phyloP scores from a whole-genome alignment of 2,113 vertebrate species.

The Lycaon pictus region DNA sequence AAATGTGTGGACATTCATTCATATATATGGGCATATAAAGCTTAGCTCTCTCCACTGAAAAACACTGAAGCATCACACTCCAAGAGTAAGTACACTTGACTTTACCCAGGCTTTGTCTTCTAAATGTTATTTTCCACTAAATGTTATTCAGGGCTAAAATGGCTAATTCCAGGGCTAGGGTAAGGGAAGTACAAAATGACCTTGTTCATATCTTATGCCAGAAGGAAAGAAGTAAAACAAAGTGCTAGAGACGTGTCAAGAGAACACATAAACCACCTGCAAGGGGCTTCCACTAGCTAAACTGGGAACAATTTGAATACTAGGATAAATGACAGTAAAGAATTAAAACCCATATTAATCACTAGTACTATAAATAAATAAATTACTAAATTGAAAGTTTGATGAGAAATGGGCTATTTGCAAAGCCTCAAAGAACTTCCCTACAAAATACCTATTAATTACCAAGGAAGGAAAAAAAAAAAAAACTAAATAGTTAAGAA shows the following conservation, averaged over 20 bases:
- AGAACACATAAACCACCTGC: neutral
- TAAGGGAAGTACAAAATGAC: neutral
- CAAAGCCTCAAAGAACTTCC: neutral
- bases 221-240: neutral
- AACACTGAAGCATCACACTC: neutral
- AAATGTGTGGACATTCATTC: neutral
- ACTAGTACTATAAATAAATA: neutral
- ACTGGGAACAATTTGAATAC: neutral
- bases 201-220: neutral
- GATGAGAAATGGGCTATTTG: neutral
- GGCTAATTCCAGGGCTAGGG: neutral
- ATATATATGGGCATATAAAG: neutral
- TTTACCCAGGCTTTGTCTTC: neutral
- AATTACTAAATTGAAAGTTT: neutral
- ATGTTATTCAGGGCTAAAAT: neutral
- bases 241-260: neutral
- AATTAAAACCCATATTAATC: slow-evolving; percentile 1
- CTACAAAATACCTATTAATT: slow-evolving; percentile 10
- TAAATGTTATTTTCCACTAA: neutral
- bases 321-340: neutral
- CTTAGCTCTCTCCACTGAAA: neutral
- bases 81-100: neutral
- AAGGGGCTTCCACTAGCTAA: neutral
- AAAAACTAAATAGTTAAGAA: neutral
- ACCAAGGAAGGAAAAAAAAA: neutral